Conservation (phyloP, 2,797 vertebrate genomes). For the Falco peregrinus region DNA sequence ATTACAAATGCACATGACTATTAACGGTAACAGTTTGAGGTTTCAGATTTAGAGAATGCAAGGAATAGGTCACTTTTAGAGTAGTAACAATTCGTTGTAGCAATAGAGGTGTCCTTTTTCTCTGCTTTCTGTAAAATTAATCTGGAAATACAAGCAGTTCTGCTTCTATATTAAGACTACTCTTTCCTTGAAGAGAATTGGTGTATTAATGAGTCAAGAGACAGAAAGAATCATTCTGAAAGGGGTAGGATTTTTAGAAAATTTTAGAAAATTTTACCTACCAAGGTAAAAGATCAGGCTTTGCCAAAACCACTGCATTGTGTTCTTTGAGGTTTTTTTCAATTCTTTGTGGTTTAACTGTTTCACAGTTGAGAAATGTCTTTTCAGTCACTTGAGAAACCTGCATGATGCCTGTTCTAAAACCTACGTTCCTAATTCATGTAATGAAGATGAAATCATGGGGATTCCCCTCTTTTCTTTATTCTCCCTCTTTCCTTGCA, state of each 20-base stretch:
- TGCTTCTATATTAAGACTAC: constrained; percentile 12
- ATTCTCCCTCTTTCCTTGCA: neutral
- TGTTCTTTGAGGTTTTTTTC: neutral
- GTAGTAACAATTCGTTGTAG: constrained; percentile 19
- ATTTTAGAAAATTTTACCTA: no score
- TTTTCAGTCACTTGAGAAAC: neutral
- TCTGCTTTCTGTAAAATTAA: constrained; percentile 15
- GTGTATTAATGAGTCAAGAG: neutral
- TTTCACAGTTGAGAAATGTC: neutral
- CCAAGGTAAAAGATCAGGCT: neutral
- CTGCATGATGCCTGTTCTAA: neutral
- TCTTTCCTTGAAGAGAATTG: neutral
- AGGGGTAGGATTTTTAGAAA: neutral
- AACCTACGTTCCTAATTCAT: neutral
- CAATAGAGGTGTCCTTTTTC: neutral
- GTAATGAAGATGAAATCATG: neutral
- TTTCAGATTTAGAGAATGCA: neutral
- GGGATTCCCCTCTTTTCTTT: neutral
- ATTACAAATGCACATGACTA: neutral
- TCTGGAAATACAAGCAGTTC: neutral
- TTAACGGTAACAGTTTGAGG: neutral
- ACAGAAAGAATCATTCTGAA: neutral
- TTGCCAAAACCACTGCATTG: neutral
- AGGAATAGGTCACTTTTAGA: neutral
- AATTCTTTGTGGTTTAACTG: neutral